Percentiles rank a stretch among this genome's conserved stretches.
Conservation (phyloP, 2,888 invertebrate genomes). For the Campoletis raptor region DNA sequence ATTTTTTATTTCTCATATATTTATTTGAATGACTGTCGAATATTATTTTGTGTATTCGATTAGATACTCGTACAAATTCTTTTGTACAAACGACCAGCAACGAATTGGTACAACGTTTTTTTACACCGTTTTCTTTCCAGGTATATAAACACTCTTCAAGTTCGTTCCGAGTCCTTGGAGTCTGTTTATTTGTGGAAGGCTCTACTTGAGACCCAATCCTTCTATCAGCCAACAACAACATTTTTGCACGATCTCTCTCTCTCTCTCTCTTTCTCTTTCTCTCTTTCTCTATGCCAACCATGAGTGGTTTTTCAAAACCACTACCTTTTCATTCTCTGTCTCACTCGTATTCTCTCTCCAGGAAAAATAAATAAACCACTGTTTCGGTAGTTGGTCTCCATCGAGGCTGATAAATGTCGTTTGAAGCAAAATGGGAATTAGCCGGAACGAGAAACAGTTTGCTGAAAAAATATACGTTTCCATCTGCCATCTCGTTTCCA, state of each 20-base stretch:
- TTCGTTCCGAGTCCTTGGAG: slow-evolving; percentile 11
- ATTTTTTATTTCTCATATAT: background rate
- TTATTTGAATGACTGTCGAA: background rate
- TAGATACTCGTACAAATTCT: background rate
- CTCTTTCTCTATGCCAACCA: slow-evolving; percentile 51
- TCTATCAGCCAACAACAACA: slow-evolving; percentile 70
- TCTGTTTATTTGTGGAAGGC: slow-evolving; percentile 47
- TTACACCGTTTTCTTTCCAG: background rate
- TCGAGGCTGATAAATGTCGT: slow-evolving; percentile 49
- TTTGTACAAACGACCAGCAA: background rate
- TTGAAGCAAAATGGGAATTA: slow-evolving; percentile 54
- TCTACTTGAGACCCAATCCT: slow-evolving; percentile 48
- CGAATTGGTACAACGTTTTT: slow-evolving; percentile 39
- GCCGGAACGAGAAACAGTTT: slow-evolving; percentile 43
- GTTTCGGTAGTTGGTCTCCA: slow-evolving; percentile 63
- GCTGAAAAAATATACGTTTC: slow-evolving; percentile 24
- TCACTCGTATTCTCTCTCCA: slow-evolving; percentile 61
- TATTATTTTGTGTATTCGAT: background rate
- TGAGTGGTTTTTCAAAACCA: slow-evolving; percentile 50
- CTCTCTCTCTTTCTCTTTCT: slow-evolving; percentile 68
- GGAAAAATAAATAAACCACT: slow-evolving; percentile 61
- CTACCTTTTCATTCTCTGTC: slow-evolving; percentile 20
- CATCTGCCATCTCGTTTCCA: slow-evolving; percentile 31
- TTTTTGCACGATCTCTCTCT: slow-evolving; percentile 77
- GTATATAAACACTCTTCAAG: slow-evolving; percentile 22